Conservation (phyloP, 2,888 invertebrate genomes). For the Agrotis ipsilon region DNA sequence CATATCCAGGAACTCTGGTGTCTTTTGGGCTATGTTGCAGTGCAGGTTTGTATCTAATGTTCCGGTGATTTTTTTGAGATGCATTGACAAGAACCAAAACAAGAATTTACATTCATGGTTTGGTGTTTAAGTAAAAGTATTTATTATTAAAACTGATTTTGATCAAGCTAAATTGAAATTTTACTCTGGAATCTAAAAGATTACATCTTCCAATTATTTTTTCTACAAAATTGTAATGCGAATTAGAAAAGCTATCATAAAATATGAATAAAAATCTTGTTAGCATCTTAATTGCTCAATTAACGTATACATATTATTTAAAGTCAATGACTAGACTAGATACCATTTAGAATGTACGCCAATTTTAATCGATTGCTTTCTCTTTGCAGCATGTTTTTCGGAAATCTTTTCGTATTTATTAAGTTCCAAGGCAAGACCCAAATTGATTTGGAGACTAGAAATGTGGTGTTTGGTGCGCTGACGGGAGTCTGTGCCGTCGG, state of each 20-base stretch:
- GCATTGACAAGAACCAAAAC: not conserved
- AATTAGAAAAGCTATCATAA: slow-evolving; percentile 16
- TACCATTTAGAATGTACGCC: slow-evolving; percentile 17
- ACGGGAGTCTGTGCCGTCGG: slow-evolving; percentile 94
- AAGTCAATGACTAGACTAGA: slow-evolving; percentile 13
- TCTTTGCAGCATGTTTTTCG: slow-evolving; percentile 96
- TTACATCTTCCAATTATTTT: slow-evolving; percentile 14
- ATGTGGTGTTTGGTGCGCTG: slow-evolving; percentile 95
- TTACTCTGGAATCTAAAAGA: not conserved
- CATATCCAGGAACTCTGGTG: slow-evolving; percentile 98
- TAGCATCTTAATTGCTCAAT: slow-evolving; percentile 50
- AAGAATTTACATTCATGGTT: no score
- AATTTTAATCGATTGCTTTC: slow-evolving; percentile 55
- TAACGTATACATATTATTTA: slow-evolving; percentile 31
- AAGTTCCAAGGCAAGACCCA: slow-evolving; percentile 95
- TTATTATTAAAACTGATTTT: slow-evolving; percentile 8
- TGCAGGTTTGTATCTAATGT: slow-evolving; percentile 92
- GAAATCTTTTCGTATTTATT: slow-evolving; percentile 98
- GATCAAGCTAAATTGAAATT: not conserved
- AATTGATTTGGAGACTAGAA: slow-evolving; percentile 94
- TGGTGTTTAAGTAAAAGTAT: not conserved
- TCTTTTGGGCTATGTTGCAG: slow-evolving; percentile 99
- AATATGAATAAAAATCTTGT: slow-evolving; percentile 39
- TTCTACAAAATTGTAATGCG: slow-evolving; percentile 7
- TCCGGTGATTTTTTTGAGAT: slow-evolving; percentile 7